Base-by-base conservation (phyloP, 2,797 vertebrate species). In the Coilia nasus region DNA sequence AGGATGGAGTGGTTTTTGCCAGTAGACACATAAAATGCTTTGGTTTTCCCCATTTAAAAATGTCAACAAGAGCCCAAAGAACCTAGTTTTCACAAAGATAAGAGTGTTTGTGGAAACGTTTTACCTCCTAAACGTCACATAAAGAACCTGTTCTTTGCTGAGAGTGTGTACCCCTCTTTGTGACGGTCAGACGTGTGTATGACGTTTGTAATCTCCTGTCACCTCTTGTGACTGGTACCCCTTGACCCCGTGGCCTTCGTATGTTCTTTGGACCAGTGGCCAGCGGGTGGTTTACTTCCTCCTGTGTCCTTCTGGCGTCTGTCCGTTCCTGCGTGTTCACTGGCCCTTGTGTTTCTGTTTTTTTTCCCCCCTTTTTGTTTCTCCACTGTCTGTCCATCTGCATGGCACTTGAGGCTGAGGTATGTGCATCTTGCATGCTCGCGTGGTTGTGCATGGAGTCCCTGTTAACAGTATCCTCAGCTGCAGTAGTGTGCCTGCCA, bases 371-470 rank as follows among this genome's bases (percentile, higher is more conserved):
- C 75, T 57, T 82, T 85, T 94, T 92, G 91, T 90, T 92, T 88
- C 88, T 50, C 82, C 88, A 90, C 91, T 87, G 71, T 78, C 83
- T 89, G 82, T 92, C 88, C 93, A 89, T 93, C 92, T 94, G 94
- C 94, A 94, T 95, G 94, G 90, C 88, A 94, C 83, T 88, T 88
- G 92, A 96, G 95, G 88, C 91, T 83, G 94, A 96, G 95, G 95
- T 96, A 96, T 94, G 95, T 95, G 89, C 91, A 89, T 86, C 54
- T 82, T 91, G 81, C 14, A 84, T 89, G 86, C 90, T 90, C 85
- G 50, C 84, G 84, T 89, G 62, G 89, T 89, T 86, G 82, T 56
- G 21, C 89, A 86, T 85, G 81, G 12, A 46, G 56, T 85, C 31
- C 85, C 21, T 82, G 62, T 19, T 44, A 6, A 78, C 35, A 21